Evolutionary conservation across 2,797 vertebrate species (phyloP), one percentile per base, ranked within the genome.

Genomic region (Ibycter americanus): DNA sequence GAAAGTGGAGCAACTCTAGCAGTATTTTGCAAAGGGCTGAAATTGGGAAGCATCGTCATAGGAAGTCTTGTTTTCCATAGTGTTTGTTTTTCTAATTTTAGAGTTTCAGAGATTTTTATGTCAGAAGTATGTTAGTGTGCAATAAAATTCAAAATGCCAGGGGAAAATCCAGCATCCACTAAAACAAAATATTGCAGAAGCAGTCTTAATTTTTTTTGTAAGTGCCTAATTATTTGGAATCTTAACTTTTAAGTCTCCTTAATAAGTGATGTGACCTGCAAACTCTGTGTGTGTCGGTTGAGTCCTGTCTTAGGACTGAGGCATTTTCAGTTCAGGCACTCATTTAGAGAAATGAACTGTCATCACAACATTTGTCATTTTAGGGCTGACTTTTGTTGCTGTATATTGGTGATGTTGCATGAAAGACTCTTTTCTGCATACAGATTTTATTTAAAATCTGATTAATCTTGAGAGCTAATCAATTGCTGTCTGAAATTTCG

Each of bases 381-480:
- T 55, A 44, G 42, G 44, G 25, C 18, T 95, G 73, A 22, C 18
- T 93, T 84, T 46, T 90, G 66, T 72, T 56, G 29, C 5, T n/a
- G 4, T 58, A 4, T 42, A 11, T 58, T 70, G 40, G 15, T 92
- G 63, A 59, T 44, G 8, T 23, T 70, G 12, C 36, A 12, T 56
- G 52, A 91, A 86, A 66, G 11, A 47, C 15, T 65, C 17, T 79
- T 62, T 86, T 70, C 71, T 87, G 25, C 29, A 32, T 82, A 62
- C 18, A 73, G n/a, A 38, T 89, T 91, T 95, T 83, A 78, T 86
- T 72, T 89, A 77, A 90, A 89, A 82, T 29, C 44, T 38, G 51
- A 68, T 51, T 32, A 90, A 11, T 56, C 36, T 86, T 74, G 83
- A 87, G 65, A 70, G 32, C 23, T 93, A 90, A 96, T 95, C 94